Conservation (phyloP, 2,113 vertebrate species). For the Irena cyanogastra region DNA sequence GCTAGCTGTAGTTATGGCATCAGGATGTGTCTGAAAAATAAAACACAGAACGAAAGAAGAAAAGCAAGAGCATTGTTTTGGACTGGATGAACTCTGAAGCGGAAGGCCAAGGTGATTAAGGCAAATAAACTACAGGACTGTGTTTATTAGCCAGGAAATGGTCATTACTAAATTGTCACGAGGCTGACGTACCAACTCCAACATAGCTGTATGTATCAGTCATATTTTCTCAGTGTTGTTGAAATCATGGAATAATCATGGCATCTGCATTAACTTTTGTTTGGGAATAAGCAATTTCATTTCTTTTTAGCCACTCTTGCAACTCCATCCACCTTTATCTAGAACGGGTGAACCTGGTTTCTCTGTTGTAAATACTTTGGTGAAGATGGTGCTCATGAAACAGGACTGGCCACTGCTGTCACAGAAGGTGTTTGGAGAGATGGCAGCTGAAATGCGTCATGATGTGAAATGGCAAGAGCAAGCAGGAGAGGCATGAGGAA, state of each 20-base stretch:
- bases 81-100: not conserved
- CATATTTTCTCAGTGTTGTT: not conserved
- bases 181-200: not conserved
- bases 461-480: not conserved
- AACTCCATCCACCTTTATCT: not conserved
- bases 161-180: constrained; percentile 17
- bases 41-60: not conserved
- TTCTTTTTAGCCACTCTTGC: not conserved
- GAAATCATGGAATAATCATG: not conserved
- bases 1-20: not conserved
- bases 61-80: not conserved
- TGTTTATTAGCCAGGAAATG: constrained; percentile 50
- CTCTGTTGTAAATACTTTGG: not conserved
- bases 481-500: not conserved
- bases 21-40: not conserved
- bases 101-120: constrained; percentile 37
- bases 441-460: not conserved
- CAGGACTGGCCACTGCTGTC: rapidly evolving
- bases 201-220: not conserved
- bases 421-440: not conserved
- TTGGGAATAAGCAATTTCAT: not conserved
- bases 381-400: not conserved
- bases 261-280: not conserved
- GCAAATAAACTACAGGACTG: not conserved
- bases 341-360: not conserved